Evolutionary conservation across 2,113 vertebrate genomes (phyloP).

Genomic region (Diadophis punctatus): DNA sequence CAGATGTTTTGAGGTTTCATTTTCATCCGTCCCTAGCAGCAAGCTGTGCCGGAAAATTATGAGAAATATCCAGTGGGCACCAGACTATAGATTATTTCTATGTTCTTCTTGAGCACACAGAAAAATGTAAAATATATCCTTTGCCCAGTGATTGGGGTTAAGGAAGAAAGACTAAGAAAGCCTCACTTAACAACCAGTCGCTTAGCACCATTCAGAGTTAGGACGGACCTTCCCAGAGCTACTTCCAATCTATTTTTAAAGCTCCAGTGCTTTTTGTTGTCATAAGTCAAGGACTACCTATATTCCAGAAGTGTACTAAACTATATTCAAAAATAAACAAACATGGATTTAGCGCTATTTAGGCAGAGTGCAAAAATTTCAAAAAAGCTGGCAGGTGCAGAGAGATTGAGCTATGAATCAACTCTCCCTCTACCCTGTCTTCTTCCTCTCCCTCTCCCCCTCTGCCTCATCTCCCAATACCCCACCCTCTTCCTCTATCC

Average conservation of each 20-base stretch:
- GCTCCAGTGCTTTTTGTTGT: too few relatives aligned
- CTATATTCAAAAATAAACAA: not conserved
- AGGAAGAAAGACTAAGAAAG: not conserved
- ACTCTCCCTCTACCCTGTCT: not conserved
- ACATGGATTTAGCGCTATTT: not conserved
- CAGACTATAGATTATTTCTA: not conserved
- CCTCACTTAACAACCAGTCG: too few relatives aligned
- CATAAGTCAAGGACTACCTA: too few relatives aligned
- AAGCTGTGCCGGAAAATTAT: not conserved
- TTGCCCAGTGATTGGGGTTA: not conserved
- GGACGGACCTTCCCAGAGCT: too few relatives aligned
- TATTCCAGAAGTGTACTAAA: not conserved
- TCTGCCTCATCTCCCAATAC: too few relatives aligned
- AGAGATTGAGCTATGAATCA: not conserved
- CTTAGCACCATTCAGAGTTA: too few relatives aligned
- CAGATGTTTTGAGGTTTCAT: not conserved
- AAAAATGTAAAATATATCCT: not conserved
- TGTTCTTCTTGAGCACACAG: not conserved
- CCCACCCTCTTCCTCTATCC: too few relatives aligned
- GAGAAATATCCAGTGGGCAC: not conserved
- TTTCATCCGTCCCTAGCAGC: not conserved
- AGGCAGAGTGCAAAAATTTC: not conserved
- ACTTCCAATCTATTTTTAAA: too few relatives aligned
- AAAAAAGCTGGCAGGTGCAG: not conserved
- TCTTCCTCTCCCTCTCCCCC: not conserved